These are phyloP conservation scores for Pseudorasbora parva DNA, from an alignment of 2,113 vertebrate species.

Conservation along the genomic window DNA sequence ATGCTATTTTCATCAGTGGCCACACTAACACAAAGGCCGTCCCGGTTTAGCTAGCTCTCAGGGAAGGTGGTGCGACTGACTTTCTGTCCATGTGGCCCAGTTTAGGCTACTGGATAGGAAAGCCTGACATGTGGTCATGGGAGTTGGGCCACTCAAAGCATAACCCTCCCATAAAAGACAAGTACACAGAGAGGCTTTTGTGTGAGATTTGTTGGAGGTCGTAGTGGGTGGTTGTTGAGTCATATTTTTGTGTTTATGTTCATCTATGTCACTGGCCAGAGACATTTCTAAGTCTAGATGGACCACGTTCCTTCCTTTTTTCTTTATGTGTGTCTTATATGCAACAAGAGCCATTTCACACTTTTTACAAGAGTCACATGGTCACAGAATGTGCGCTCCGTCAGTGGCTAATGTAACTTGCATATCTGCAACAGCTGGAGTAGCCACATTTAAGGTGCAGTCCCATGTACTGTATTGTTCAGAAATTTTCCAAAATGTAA, in stretches of 20 bases:
- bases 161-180: slow-evolving; percentile 30
- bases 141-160: slow-evolving; percentile 21
- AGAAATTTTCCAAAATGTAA: no score
- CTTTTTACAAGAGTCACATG: slow-evolving; percentile 1
- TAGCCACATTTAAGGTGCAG: background rate
- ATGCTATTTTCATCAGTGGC: slow-evolving; percentile 26
- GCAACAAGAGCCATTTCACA: slow-evolving; percentile 22
- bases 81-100: background rate
- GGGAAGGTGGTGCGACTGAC: background rate
- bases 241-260: slow-evolving; percentile 14
- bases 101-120: slow-evolving; percentile 4
- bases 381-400: background rate
- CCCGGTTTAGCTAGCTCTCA: background rate
- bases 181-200: slow-evolving; percentile 39
- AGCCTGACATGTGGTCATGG: slow-evolving; percentile 46
- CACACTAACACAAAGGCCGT: background rate
- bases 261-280: slow-evolving; percentile 4
- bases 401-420: slow-evolving; percentile 26
- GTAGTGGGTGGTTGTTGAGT: slow-evolving; percentile 18
- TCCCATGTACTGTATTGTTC: background rate
- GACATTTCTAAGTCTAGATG: slow-evolving; percentile 40
- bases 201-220: slow-evolving; percentile 25
- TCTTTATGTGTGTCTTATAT: slow-evolving; percentile 30
- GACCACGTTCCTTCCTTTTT: slow-evolving; percentile 32
- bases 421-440: slow-evolving; percentile 12